Conservation (phyloP, 2,888 invertebrate species). For the Heliconius cydno region DNA sequence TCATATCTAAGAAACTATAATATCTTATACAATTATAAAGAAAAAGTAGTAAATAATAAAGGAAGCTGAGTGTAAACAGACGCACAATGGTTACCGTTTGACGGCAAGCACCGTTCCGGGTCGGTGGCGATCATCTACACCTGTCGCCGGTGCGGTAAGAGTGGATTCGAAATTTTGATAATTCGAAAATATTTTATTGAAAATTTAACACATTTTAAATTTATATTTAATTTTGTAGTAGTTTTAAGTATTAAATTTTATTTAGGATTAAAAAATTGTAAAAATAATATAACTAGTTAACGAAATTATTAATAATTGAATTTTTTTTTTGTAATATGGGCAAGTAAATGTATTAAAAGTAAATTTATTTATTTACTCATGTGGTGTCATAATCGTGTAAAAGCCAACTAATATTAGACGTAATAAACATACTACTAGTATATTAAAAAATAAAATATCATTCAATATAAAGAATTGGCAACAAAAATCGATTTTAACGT, state of each 20-base stretch:
- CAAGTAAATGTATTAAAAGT: background rate
- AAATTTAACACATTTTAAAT: background rate
- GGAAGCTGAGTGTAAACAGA: slow-evolving; percentile 36
- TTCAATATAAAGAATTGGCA: background rate
- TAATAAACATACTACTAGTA: background rate
- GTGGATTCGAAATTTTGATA: slow-evolving; percentile 6
- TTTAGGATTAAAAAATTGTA: too few relatives aligned
- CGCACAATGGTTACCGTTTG: slow-evolving; percentile 51
- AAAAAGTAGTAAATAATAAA: slow-evolving; percentile 25
- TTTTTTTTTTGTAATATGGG: background rate
- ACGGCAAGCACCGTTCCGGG: slow-evolving; percentile 52
- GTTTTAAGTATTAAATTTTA: background rate
- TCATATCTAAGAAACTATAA: background rate
- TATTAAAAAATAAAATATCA: background rate
- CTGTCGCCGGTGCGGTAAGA: slow-evolving; percentile 27
- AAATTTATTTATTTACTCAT: too few relatives aligned
- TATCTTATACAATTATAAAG: slow-evolving; percentile 12
- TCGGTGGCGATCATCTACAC: slow-evolving; percentile 51
- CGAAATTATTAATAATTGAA: background rate
- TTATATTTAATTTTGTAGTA: background rate
- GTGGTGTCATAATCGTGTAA: background rate
- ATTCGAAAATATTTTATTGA: background rate
- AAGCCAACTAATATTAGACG: background rate
- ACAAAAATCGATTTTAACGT: background rate
- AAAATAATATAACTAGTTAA: too few relatives aligned